Evolutionary conservation across 2,888 invertebrate species (phyloP).

Genomic region (Oscheius sp.): DNA sequence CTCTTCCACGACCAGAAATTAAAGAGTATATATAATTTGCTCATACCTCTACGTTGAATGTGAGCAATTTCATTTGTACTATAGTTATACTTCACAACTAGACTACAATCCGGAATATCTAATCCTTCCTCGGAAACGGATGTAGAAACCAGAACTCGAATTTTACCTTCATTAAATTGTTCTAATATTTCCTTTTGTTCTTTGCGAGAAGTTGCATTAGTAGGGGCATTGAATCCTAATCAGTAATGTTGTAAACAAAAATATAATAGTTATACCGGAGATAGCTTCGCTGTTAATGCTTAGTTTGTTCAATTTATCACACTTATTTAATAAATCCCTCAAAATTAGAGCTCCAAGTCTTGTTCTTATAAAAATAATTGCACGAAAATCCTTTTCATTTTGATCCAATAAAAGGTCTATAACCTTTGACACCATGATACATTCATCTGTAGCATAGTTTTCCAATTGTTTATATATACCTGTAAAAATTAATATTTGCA

Average conservation of each 20-base stretch:
- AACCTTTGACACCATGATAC: background rate
- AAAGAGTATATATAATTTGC: background rate
- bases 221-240: too few species aligned
- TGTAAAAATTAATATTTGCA: too few species aligned
- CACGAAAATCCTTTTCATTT: constrained; percentile 38
- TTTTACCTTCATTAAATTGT: too few species aligned
- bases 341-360: constrained; percentile 40
- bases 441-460: too few species aligned
- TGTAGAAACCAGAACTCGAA: constrained; percentile 53
- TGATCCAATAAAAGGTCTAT: background rate
- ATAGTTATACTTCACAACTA: constrained; percentile 60
- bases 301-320: background rate
- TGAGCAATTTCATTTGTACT: constrained; percentile 59
- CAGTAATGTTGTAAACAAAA: too few species aligned
- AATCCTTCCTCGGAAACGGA: constrained; percentile 61
- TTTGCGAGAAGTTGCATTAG: background rate
- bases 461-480: too few species aligned
- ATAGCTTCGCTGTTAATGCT: constrained; percentile 7
- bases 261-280: background rate
- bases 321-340: constrained; percentile 32
- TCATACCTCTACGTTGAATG: constrained; percentile 55
- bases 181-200: background rate
- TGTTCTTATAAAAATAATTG: constrained; percentile 51
- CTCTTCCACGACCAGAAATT: constrained; percentile 48
- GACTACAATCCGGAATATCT: constrained; percentile 54